Conservation (phyloP, 2,888 invertebrate genomes). For the Xiphydria camelus region DNA sequence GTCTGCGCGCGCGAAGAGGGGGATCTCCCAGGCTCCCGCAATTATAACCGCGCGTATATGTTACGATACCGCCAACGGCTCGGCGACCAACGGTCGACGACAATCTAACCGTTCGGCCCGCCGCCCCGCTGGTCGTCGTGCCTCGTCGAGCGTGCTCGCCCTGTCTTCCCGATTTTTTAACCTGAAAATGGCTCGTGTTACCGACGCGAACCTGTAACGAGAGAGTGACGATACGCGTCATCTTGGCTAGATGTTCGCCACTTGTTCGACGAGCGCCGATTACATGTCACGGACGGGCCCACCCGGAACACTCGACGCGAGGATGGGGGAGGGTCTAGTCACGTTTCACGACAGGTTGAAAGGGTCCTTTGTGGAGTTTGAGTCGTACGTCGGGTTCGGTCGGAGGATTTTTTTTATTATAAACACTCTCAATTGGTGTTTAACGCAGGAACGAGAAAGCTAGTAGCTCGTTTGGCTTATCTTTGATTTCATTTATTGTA, state of each 20-base stretch:
- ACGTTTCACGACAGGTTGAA: too few species aligned
- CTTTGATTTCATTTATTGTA: too few species aligned
- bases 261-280: constrained; percentile 23
- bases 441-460: too few species aligned
- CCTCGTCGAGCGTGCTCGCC: not conserved
- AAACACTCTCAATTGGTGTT: too few species aligned
- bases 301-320: too few species aligned
- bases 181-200: constrained; percentile 15
- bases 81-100: constrained; percentile 11
- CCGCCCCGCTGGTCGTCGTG: constrained; percentile 5
- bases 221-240: constrained; percentile 8
- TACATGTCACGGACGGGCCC: too few species aligned
- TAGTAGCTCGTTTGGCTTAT: too few species aligned
- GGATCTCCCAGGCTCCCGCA: constrained; percentile 8
- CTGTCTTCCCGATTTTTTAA: not conserved
- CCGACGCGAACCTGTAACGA: constrained; percentile 9
- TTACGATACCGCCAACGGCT: constrained; percentile 6
- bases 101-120: constrained; percentile 13
- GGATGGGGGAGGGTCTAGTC: too few species aligned
- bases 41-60: too few species aligned
- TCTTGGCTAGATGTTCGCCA: constrained; percentile 17
- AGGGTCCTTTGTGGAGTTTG: too few species aligned
- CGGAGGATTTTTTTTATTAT: too few species aligned
- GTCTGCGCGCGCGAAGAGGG: constrained; percentile 2
- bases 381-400: too few species aligned